A percentile compares a stretch with the other conserved stretches of the same genome.
These are phyloP conservation scores for Formicarius rufipectus DNA, from an alignment of 2,113 vertebrate species.

Conservation along the genomic window DNA sequence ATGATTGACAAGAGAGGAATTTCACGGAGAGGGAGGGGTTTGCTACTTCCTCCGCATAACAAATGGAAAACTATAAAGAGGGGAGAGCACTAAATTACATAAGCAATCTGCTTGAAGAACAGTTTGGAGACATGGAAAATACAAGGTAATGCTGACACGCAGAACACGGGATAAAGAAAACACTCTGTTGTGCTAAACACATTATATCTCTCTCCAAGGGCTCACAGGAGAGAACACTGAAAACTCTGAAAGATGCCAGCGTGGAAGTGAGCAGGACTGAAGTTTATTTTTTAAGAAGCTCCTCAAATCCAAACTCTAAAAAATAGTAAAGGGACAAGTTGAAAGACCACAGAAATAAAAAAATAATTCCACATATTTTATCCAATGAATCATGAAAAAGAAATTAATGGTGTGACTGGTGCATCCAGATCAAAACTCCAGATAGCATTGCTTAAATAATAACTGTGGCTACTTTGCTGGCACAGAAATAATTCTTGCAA, in stretches of 20 bases:
- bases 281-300: background rate
- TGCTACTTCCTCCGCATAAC: background rate
- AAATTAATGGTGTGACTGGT: background rate
- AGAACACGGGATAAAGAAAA: background rate
- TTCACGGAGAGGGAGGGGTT: background rate
- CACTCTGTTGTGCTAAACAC: background rate
- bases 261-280: background rate
- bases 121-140: background rate
- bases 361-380: background rate
- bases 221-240: background rate
- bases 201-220: background rate
- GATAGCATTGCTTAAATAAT: background rate
- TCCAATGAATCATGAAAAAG: background rate
- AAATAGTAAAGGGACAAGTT: background rate
- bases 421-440: background rate
- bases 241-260: background rate
- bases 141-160: background rate
- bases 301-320: background rate
- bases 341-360: background rate
- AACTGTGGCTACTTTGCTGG: background rate
- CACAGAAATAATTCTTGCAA: background rate
- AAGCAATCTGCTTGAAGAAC: background rate
- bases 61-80: background rate
- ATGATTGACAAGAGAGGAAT: background rate
- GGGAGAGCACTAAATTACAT: background rate